A percentile compares a stretch with the other conserved stretches of the same genome.
Conservation (phyloP, 92 coral and sea anemone genomes). For the Hydrozoanthus gracilis region DNA sequence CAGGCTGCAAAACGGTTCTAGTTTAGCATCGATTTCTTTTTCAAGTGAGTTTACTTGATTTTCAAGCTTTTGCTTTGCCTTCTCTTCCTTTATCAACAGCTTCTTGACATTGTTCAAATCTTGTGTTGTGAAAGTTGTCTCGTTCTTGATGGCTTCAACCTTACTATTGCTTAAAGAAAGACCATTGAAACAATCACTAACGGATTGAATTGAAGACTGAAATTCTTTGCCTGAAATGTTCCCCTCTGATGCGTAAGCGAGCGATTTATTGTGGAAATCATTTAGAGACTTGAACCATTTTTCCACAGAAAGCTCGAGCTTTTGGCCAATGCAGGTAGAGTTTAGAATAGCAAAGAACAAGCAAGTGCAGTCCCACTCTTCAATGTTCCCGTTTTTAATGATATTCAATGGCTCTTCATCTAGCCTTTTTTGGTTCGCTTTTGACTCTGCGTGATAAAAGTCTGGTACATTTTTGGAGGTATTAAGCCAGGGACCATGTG, state of each 20-base stretch:
- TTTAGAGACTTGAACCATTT: slow-evolving; percentile 15
- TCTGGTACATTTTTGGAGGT: slow-evolving; percentile 36
- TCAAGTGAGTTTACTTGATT: slow-evolving; percentile 15
- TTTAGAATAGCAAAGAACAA: too few relatives aligned
- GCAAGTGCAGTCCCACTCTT: too few relatives aligned
- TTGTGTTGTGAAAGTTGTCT: slow-evolving; percentile 6
- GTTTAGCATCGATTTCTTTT: slow-evolving; percentile 41
- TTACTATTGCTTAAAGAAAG: slow-evolving; percentile 12
- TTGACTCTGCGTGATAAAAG: slow-evolving; percentile 23
- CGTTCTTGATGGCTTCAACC: slow-evolving; percentile 24
- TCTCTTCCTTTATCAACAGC: not conserved
- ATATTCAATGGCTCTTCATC: slow-evolving; percentile 7
- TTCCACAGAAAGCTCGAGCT: not conserved
- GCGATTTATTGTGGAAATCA: slow-evolving; percentile 26
- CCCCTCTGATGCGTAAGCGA: slow-evolving; percentile 35
- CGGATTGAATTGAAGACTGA: slow-evolving; percentile 3
- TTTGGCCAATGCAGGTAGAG: too few relatives aligned
- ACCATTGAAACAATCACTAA: not conserved
- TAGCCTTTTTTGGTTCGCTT: too few relatives aligned
- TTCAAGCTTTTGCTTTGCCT: slow-evolving; percentile 14
- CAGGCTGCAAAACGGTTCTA: slow-evolving; percentile 44
- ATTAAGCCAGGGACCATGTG: too few relatives aligned
- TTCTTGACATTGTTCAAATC: slow-evolving; percentile 1
- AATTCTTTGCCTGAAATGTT: slow-evolving; percentile 6
- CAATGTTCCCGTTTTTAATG: too few relatives aligned